phyloP scores from a whole-genome alignment of 1,140 invertebrate genomes.

The Drosophila kurseongensis region DNA sequence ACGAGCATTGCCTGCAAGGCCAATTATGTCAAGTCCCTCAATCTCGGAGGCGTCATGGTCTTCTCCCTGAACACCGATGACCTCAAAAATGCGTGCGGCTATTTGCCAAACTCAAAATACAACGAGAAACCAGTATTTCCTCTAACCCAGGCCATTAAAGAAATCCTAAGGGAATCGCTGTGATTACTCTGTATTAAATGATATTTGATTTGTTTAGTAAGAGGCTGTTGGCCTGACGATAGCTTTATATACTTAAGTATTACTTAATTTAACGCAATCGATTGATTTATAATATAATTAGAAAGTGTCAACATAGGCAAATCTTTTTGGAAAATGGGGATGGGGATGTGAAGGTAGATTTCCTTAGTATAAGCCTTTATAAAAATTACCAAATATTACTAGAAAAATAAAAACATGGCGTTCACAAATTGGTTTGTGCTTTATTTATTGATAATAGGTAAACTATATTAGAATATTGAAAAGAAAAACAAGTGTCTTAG shows the following conservation, averaged over 20 bases:
- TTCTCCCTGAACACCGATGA: slow-evolving; percentile 92
- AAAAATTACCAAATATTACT: too few species aligned
- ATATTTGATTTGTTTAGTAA: slow-evolving; percentile 9
- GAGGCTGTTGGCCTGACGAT: slow-evolving; percentile 13
- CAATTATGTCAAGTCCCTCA: slow-evolving; percentile 87
- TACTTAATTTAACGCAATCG: too few species aligned
- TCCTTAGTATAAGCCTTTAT: too few species aligned
- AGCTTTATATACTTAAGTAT: neutral
- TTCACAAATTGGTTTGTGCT: too few species aligned
- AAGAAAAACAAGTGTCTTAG: too few species aligned
- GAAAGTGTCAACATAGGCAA: too few species aligned
- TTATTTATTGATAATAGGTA: too few species aligned
- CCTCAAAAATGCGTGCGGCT: slow-evolving; percentile 81
- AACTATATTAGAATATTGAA: too few species aligned
- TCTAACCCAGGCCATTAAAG: slow-evolving; percentile 28
- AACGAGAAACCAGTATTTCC: slow-evolving; percentile 47
- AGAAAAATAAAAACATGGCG: too few species aligned
- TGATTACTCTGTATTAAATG: neutral
- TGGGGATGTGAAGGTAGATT: too few species aligned
- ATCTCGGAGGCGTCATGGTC: slow-evolving; percentile 91
- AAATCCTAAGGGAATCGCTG: slow-evolving; percentile 10
- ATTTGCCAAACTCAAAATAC: neutral
- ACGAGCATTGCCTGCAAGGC: slow-evolving; percentile 91
- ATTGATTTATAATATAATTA: too few species aligned
- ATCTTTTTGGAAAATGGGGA: too few species aligned